phyloP scores from a whole-genome alignment of 2,797 vertebrate species.

The Dryobates pubescens region DNA sequence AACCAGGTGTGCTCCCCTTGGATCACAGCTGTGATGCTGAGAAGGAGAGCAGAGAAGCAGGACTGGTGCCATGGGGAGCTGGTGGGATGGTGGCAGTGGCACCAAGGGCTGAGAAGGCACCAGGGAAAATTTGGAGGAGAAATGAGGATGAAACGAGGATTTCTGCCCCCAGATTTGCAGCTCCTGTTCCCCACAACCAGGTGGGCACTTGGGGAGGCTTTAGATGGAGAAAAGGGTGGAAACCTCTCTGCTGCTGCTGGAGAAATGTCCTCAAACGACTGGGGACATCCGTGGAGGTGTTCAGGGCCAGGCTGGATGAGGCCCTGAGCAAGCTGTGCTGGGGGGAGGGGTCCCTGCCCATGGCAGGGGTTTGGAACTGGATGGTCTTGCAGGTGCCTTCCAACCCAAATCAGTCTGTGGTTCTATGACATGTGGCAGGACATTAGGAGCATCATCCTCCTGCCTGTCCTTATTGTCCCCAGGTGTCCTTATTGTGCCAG shows the following conservation, averaged over 20 bases:
- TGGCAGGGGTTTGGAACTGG: too few relatives aligned
- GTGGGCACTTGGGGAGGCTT: not conserved
- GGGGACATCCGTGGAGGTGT: not conserved
- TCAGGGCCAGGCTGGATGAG: too few relatives aligned
- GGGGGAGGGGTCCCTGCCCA: too few relatives aligned
- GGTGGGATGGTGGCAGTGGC: not conserved
- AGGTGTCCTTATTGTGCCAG: too few relatives aligned
- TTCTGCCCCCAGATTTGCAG: not conserved
- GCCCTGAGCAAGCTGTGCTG: too few relatives aligned
- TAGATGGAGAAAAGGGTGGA: not conserved
- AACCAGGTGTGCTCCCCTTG: fast-evolving
- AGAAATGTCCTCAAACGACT: not conserved
- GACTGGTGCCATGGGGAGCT: not conserved
- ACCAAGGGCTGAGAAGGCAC: not conserved
- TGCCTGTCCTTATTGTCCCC: not conserved
- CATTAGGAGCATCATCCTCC: not conserved
- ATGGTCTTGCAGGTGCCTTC: too few relatives aligned
- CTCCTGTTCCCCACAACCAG: fast-evolving
- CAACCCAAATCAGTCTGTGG: too few relatives aligned
- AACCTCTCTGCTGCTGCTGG: not conserved
- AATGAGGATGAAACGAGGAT: not conserved
- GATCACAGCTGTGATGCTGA: fast-evolving
- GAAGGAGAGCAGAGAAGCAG: not conserved
- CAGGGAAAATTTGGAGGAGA: not conserved
- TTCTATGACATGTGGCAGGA: not conserved